These are phyloP conservation scores for Coronaproctus castanopsis DNA, from an alignment of 2,888 invertebrate genomes.

Conservation along the genomic window DNA sequence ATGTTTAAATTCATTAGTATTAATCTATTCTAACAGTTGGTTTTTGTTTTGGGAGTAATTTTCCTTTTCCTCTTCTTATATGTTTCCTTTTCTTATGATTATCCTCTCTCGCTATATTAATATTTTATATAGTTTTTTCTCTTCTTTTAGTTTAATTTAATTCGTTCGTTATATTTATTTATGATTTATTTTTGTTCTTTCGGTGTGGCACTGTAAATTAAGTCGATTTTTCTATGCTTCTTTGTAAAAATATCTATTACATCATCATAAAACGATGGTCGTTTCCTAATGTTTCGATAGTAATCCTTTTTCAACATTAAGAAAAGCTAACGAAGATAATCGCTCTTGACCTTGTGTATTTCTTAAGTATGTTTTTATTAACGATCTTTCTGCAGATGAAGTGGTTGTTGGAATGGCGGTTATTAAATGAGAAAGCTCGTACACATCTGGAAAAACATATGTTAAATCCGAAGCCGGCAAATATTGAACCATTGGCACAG, in stretches of 20 bases:
- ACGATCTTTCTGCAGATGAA: neutral
- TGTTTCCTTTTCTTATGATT: too few relatives aligned
- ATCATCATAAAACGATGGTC: neutral
- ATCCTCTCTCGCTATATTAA: neutral
- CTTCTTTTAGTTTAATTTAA: too few relatives aligned
- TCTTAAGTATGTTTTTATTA: neutral
- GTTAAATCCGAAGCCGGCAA: neutral
- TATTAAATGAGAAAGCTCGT: neutral
- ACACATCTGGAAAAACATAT: neutral
- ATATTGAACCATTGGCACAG: neutral
- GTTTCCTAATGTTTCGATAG: neutral
- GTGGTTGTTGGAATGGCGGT: neutral
- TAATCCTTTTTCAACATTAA: neutral
- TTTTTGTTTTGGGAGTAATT: too few relatives aligned
- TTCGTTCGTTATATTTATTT: too few relatives aligned
- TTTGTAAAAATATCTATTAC: neutral
- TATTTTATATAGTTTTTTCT: too few relatives aligned
- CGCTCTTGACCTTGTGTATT: neutral
- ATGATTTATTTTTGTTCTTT: too few relatives aligned
- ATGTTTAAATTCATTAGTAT: too few relatives aligned
- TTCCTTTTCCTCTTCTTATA: too few relatives aligned
- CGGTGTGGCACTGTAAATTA: too few relatives aligned
- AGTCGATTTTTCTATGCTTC: neutral
- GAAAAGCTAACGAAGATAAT: neutral
- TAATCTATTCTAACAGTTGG: too few relatives aligned